Conservation (phyloP, 2,888 invertebrate species). For the Thecocarcelia acutangulata region DNA sequence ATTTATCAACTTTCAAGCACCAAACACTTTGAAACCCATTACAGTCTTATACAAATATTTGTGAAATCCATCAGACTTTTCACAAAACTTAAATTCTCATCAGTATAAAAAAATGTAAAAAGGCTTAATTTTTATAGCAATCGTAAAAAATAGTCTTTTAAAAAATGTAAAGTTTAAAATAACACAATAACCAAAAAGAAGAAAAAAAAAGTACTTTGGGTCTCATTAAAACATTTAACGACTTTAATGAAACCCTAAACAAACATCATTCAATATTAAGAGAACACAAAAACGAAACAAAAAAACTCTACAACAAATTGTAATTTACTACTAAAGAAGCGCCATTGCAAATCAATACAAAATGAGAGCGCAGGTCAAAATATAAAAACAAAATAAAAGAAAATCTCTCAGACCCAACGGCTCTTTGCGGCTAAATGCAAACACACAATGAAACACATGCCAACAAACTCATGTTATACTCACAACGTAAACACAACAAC, state of each 20-base stretch:
- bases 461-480: conserved; percentile 15
- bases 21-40: too few species aligned
- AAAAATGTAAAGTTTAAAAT: too few species aligned
- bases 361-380: conserved; percentile 70
- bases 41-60: too few species aligned
- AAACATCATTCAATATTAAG: conserved; percentile 44
- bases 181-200: too few species aligned
- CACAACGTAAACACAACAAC: conserved; percentile 29
- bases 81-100: too few species aligned
- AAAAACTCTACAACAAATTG: not conserved
- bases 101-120: too few species aligned
- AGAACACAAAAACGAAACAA: conserved; percentile 17
- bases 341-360: conserved; percentile 66
- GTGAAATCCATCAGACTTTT: too few species aligned
- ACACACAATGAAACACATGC: not conserved
- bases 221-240: not conserved
- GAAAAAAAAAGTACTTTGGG: not conserved
- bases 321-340: conserved; percentile 4
- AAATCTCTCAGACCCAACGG: conserved; percentile 30
- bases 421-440: not conserved
- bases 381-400: conserved; percentile 31
- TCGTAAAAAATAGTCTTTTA: too few species aligned
- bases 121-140: too few species aligned
- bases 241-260: conserved; percentile 26
- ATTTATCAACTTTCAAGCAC: too few species aligned